Evolutionary conservation across 2,113 vertebrate species (phyloP), one percentile per base, ranked within the genome.

Genomic region (Lagopus leucura): DNA sequence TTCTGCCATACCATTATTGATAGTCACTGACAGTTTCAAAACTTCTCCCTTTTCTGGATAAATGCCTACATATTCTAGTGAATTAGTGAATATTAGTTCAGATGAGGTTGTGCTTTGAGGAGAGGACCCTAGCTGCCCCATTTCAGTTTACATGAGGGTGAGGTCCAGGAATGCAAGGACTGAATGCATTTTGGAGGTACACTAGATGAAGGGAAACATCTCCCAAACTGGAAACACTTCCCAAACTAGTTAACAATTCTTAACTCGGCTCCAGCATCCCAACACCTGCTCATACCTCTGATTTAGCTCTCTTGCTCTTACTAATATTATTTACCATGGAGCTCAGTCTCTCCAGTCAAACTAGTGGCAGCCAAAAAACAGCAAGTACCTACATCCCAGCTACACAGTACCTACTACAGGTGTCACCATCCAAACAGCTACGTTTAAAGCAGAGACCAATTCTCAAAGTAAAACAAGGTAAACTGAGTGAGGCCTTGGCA

Each of bases 331-430:
- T 72, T 69, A 52, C 9, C 30, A 10, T 1, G 3, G 32, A 55
- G 4, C 14, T 20, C n/a, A 57, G 34, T 34, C 25, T 50, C 48
- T 28, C 11, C 48, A 72, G 52, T 18, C 82, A 88, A 64, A 9
- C 19, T 38, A 34, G 25, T 54, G 79, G 27, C 58, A 80, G 69
- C 3, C 40, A 76, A 36, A 5, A 32, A 77, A 77, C 38, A 45
- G 13, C 50, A 64, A 40, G 32, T 27, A 52, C 16, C 2, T 0
- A 61, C 32, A 66, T 18, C 13, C 22, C 15, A 27, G 0, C 47
- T 76, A 61, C 30, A 12, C 4, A 40, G 19, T 16, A 32, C 27
- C 25, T 66, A 14, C 34, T 2, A 1, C 32, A 17, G 17, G 17
- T 73, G 48, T 9, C 27, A 30, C 4, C 17, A 36, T 54, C 42